Evolutionary conservation across 2,888 invertebrate species (phyloP).

Genomic region (Parapristionchus giblindavisi): DNA sequence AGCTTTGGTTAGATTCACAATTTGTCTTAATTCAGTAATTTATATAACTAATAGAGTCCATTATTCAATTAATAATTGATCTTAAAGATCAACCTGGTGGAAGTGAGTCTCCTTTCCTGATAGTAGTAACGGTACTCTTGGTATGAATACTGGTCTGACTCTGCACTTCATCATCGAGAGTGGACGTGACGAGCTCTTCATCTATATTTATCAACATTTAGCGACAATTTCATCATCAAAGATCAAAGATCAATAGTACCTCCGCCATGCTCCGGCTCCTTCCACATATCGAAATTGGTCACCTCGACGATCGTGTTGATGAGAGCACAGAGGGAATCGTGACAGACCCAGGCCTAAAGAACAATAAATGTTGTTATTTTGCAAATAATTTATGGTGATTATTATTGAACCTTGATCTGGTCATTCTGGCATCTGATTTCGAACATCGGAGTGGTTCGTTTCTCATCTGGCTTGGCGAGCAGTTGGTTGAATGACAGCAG

Average conservation of each 20-base stretch:
- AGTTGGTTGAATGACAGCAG: conserved; percentile 41
- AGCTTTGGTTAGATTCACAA: no score
- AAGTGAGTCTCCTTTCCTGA: conserved; percentile 6
- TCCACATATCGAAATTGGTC: conserved; percentile 50
- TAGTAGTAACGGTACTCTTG: conserved; percentile 27
- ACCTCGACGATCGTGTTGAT: conserved; percentile 56
- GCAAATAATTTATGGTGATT: background rate
- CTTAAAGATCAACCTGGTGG: background rate
- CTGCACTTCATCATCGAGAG: conserved; percentile 3
- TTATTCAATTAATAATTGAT: background rate
- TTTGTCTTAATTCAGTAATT: background rate
- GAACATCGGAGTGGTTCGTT: conserved; percentile 46
- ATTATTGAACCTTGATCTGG: conserved; percentile 40
- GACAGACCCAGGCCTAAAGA: conserved; percentile 60
- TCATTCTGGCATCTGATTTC: conserved; percentile 51
- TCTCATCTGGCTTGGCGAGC: conserved; percentile 14
- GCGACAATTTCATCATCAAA: background rate
- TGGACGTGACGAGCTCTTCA: background rate
- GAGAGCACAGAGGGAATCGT: conserved; percentile 63
- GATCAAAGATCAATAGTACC: background rate
- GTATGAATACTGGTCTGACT: conserved; percentile 5
- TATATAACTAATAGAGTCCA: background rate
- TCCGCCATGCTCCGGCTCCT: conserved; percentile 31
- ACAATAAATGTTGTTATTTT: background rate
- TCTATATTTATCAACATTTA: background rate